These are phyloP conservation scores for Acestrorhynchus altus DNA, from an alignment of 2,797 vertebrate species.

Conservation along the genomic window DNA sequence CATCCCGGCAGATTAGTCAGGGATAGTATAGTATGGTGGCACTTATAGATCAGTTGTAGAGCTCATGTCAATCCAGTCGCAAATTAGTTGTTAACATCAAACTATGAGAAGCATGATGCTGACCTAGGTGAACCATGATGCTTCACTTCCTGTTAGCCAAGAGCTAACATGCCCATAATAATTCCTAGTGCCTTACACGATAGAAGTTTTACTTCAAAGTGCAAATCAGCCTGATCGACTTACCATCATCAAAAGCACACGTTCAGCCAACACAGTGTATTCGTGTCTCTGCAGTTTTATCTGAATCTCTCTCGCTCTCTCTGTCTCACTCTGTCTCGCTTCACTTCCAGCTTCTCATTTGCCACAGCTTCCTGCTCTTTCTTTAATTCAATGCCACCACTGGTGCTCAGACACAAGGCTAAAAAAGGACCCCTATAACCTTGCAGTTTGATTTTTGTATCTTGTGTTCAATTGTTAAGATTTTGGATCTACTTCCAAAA, in stretches of 20 bases:
- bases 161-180: background rate
- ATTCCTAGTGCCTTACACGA: no score
- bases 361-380: conserved; percentile 44
- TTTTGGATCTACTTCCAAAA: no score
- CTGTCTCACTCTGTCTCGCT: conserved; percentile 8
- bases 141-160: conserved; percentile 29
- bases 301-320: conserved; percentile 6
- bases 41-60: no score
- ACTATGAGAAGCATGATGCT: background rate
- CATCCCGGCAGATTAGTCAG: background rate
- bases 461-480: no score
- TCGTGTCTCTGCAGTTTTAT: background rate
- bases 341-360: conserved; percentile 22
- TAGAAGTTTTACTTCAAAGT: no score
- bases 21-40: no score
- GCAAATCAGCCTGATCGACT: background rate
- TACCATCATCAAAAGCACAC: conserved; percentile 43
- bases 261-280: background rate
- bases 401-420: background rate
- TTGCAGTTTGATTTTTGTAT: background rate
- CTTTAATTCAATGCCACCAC: conserved; percentile 12
- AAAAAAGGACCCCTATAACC: background rate
- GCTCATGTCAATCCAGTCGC: background rate
- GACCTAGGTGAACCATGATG: background rate
- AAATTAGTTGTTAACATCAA: background rate